Evolutionary conservation across 2,113 vertebrate species (phyloP).

Genomic region (Bostrychus sinensis): DNA sequence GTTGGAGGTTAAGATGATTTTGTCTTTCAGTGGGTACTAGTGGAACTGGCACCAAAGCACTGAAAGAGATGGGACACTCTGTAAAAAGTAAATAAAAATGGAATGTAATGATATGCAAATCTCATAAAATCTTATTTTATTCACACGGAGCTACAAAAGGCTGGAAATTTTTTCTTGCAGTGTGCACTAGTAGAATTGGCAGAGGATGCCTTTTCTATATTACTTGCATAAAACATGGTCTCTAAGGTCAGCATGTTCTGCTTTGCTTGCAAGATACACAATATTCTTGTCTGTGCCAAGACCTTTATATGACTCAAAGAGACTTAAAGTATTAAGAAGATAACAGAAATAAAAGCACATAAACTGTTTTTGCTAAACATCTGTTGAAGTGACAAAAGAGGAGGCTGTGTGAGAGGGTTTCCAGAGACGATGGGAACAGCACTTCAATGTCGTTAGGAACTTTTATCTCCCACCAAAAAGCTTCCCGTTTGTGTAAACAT

Average conservation of each 20-base stretch:
- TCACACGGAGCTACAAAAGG: too few species aligned
- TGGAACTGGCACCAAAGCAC: neutral
- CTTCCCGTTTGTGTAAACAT: conserved; percentile 93
- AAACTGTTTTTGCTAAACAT: conserved; percentile 97
- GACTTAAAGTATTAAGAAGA: conserved; percentile 95
- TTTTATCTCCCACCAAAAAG: conserved; percentile 87
- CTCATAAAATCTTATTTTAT: too few species aligned
- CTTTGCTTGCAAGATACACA: conserved; percentile 25
- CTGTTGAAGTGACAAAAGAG: conserved; percentile 95
- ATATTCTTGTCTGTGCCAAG: conserved; percentile 67
- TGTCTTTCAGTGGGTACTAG: neutral
- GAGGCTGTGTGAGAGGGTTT: conserved; percentile 87
- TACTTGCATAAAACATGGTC: conserved; percentile 6
- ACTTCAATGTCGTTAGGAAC: conserved; percentile 86
- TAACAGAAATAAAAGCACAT: conserved; percentile 91
- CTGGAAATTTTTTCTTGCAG: too few species aligned
- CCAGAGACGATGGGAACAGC: conserved; percentile 90
- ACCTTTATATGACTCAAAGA: conserved; percentile 87
- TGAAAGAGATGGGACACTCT: too few species aligned
- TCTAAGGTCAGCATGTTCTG: conserved; percentile 37
- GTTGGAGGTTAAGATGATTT: neutral
- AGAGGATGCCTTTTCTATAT: neutral
- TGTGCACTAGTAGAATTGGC: too few species aligned
- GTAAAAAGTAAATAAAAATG: too few species aligned
- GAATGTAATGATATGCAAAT: too few species aligned